Evolutionary conservation across 2,113 vertebrate species (phyloP).

Genomic region (Romanogobio albipinnatus): DNA sequence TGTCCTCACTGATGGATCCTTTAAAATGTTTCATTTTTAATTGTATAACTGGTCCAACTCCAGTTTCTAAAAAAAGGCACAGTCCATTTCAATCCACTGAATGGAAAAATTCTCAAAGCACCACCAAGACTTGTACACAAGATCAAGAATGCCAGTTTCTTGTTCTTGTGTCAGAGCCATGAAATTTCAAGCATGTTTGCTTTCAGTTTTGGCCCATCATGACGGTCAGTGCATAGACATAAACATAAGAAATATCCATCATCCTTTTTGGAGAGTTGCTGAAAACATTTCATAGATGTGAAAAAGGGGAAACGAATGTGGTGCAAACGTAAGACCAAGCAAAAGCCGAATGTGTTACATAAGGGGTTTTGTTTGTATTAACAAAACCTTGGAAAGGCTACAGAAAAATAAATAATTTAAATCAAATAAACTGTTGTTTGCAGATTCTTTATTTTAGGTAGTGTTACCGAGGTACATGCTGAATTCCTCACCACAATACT

Average conservation of each 20-base stretch:
- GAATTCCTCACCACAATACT: neutral
- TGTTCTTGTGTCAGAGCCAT: neutral
- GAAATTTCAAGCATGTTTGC: neutral
- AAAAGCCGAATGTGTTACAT: neutral
- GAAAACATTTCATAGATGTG: conserved; percentile 11
- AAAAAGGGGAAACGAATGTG: neutral
- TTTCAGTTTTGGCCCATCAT: neutral
- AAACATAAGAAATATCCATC: neutral
- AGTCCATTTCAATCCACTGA: neutral
- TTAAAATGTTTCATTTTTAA: neutral
- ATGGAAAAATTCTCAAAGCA: neutral
- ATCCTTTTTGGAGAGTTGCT: neutral
- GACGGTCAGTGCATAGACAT: neutral
- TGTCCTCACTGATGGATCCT: neutral
- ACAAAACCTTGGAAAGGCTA: conserved; percentile 1
- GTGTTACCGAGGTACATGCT: neutral
- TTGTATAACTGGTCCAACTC: neutral
- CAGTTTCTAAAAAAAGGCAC: neutral
- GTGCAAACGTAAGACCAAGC: neutral
- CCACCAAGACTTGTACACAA: neutral
- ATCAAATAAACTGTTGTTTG: neutral
- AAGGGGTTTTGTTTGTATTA: conserved; percentile 14
- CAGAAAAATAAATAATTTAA: conserved; percentile 20
- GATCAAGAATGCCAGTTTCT: neutral
- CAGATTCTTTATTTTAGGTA: neutral